Percentiles rank a stretch among this genome's conserved stretches.
Evolutionary conservation across 2,113 vertebrate species (phyloP).

Genomic region (Turdus rufiventris): DNA sequence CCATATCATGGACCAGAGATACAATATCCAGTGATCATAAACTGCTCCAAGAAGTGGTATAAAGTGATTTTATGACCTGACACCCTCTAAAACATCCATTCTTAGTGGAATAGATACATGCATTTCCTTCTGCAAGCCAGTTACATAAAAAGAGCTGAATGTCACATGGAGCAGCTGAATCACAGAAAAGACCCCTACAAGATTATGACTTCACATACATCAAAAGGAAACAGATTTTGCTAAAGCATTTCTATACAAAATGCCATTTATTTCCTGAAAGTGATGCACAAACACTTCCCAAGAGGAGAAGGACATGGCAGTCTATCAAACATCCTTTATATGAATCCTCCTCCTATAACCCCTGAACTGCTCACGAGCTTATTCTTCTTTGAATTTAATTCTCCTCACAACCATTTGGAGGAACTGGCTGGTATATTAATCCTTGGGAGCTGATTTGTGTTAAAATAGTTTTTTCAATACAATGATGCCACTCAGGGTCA

Average conservation of each 20-base stretch:
- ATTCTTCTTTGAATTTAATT: not conserved
- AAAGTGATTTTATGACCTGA: slow-evolving; percentile 41
- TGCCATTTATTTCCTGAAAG: not conserved
- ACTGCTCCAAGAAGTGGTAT: not conserved
- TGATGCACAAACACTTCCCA: not conserved
- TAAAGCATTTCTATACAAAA: not conserved
- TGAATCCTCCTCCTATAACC: not conserved
- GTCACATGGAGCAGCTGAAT: not conserved
- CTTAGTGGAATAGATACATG: not conserved
- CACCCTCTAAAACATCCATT: not conserved
- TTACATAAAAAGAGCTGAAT: slow-evolving; percentile 15
- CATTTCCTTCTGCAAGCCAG: slow-evolving; percentile 10
- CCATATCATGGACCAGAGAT: slow-evolving; percentile 19
- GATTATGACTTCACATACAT: not conserved
- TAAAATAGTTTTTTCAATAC: not conserved
- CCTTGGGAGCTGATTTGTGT: not conserved
- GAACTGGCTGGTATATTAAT: not conserved
- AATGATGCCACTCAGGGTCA: not conserved
- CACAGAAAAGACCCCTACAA: not conserved
- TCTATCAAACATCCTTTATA: not conserved
- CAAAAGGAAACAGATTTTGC: not conserved
- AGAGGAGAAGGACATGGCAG: not conserved
- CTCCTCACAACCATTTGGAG: not conserved
- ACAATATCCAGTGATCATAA: slow-evolving; percentile 38
- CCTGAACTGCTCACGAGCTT: not conserved